Conservation (phyloP, 2,888 invertebrate species). For the Megamerina dolium region DNA sequence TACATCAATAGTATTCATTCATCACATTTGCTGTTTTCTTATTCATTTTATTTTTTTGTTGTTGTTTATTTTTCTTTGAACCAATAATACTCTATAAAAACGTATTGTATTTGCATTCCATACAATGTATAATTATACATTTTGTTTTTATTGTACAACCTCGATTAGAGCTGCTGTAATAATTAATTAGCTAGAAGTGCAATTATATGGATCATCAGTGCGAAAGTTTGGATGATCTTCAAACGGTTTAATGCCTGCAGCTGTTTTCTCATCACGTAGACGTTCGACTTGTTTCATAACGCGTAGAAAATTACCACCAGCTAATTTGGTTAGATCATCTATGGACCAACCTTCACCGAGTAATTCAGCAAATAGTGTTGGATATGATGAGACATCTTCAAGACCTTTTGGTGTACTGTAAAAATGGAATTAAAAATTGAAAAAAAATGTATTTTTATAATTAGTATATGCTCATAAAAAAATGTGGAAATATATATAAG, state of each 20-base stretch:
- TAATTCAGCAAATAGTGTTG: slow-evolving; percentile 69
- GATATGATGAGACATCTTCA: slow-evolving; percentile 74
- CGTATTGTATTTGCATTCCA: too few relatives aligned
- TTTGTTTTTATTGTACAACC: slow-evolving; percentile 1
- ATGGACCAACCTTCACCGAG: slow-evolving; percentile 74
- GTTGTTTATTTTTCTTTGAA: too few relatives aligned
- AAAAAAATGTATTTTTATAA: too few relatives aligned
- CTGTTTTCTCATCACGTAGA: slow-evolving; percentile 65
- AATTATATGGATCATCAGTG: slow-evolving; percentile 49
- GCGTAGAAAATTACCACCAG: slow-evolving; percentile 69
- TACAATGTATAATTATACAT: too few relatives aligned
- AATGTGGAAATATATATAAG: too few relatives aligned
- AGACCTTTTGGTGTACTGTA: slow-evolving; percentile 73
- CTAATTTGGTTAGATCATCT: slow-evolving; percentile 70
- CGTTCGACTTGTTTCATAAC: slow-evolving; percentile 61
- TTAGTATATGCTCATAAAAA: too few relatives aligned
- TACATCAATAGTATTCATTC: too few relatives aligned
- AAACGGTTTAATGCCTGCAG: slow-evolving; percentile 65
- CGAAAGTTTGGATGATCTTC: slow-evolving; percentile 58
- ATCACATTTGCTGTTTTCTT: too few relatives aligned
- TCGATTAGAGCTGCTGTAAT: background rate
- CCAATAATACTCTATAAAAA: too few relatives aligned
- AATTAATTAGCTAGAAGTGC: slow-evolving; percentile 47
- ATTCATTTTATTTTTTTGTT: too few relatives aligned
- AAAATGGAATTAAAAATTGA: slow-evolving; percentile 1